Conservation (phyloP, 2,113 vertebrate species). For the Rostratula benghalensis region DNA sequence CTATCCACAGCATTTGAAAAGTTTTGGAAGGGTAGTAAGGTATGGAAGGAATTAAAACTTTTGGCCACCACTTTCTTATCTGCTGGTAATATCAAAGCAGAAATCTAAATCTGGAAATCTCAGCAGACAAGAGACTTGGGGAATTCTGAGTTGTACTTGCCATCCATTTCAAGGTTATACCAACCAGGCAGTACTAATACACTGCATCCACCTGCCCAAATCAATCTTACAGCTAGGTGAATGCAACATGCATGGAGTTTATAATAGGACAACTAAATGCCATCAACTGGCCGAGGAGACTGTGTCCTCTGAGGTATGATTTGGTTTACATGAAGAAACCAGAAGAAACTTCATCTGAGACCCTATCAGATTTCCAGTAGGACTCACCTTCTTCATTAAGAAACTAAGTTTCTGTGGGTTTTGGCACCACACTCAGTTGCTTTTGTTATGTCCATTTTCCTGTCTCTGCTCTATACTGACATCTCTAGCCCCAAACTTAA, state of each 20-base stretch:
- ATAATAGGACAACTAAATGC: background rate
- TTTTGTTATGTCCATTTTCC: background rate
- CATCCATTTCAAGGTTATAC: background rate
- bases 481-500: background rate
- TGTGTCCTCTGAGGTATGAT: background rate
- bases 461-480: background rate
- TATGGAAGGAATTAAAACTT: background rate
- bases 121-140: background rate
- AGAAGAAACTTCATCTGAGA: background rate
- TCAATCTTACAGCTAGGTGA: background rate
- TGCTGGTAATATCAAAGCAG: background rate
- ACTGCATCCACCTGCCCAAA: background rate
- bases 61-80: background rate
- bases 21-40: background rate
- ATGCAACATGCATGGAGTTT: background rate
- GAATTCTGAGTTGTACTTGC: background rate
- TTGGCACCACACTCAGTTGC: background rate
- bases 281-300: background rate
- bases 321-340: background rate
- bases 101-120: background rate
- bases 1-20: background rate
- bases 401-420: background rate
- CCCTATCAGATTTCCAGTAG: background rate
- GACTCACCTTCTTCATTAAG: background rate
- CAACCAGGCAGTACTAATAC: background rate